phyloP scores from a whole-genome alignment of 2,113 vertebrate genomes.

The Nipponia nippon region DNA sequence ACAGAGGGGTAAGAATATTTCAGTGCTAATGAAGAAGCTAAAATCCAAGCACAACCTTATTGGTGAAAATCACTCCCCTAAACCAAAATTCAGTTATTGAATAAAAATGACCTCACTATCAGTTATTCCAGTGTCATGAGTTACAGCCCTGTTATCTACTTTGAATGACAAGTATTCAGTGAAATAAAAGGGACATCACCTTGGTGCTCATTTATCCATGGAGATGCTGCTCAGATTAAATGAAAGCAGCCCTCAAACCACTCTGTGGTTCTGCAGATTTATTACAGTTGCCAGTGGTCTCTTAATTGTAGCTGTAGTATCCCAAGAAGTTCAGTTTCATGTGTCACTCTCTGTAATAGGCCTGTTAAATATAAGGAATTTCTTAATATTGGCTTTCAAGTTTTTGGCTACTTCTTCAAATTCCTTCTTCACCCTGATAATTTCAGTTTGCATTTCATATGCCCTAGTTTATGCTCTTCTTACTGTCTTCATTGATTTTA shows the following conservation, averaged over 20 bases:
- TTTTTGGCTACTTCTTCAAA: background rate
- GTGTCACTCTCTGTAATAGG: background rate
- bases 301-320: background rate
- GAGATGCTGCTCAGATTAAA: background rate
- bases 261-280: background rate
- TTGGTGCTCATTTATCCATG: background rate
- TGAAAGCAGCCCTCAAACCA: background rate
- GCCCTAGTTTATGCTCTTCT: background rate
- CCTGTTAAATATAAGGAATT: background rate
- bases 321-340: background rate
- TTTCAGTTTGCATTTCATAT: background rate
- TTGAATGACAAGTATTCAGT: background rate
- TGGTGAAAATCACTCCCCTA: background rate
- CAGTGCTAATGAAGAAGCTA: background rate
- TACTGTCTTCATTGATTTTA: background rate
- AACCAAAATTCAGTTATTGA: background rate
- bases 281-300: background rate
- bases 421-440: background rate
- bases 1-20: background rate
- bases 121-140: background rate
- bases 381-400: background rate
- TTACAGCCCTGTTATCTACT: background rate
- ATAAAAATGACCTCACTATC: background rate
- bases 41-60: background rate
- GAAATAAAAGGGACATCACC: background rate